Conservation (phyloP, 2,113 vertebrate genomes). For the Anoplopoma fimbria region DNA sequence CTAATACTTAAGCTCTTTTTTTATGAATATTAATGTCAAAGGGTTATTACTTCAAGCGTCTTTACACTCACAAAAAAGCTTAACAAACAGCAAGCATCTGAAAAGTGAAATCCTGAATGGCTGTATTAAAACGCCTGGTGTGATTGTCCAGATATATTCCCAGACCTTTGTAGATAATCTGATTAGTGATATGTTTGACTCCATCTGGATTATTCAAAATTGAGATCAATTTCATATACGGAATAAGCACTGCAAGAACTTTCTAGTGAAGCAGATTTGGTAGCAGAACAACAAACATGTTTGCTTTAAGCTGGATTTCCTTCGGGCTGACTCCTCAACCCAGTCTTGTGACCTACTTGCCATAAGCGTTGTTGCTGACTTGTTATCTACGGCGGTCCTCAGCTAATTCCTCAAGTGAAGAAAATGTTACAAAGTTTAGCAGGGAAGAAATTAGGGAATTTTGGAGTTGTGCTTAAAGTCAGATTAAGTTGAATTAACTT, state of each 20-base stretch:
- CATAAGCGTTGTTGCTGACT: conserved; percentile 44
- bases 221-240: conserved; percentile 18
- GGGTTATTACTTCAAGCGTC: background rate
- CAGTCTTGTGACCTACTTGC: conserved; percentile 72
- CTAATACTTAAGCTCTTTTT: background rate
- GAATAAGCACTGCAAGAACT: conserved; percentile 28
- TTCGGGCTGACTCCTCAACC: conserved; percentile 23
- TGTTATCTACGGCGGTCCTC: conserved; percentile 2
- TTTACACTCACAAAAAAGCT: background rate
- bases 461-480: conserved; percentile 19
- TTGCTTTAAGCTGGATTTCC: conserved; percentile 71
- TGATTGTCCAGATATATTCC: background rate
- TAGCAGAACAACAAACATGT: conserved; percentile 52
- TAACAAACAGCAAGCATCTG: background rate
- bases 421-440: conserved; percentile 49
- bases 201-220: conserved; percentile 19
- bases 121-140: background rate
- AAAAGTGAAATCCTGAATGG: background rate
- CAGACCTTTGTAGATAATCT: background rate
- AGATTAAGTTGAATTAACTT: conserved; percentile 55
- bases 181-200: background rate
- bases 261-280: conserved; percentile 40
- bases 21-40: background rate
- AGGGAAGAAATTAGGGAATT: conserved; percentile 11
- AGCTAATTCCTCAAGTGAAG: conserved; percentile 35